Percentiles rank a stretch among this genome's conserved stretches.
Evolutionary conservation across 2,113 vertebrate species (phyloP).

Genomic region (Lasiurus borealis): DNA sequence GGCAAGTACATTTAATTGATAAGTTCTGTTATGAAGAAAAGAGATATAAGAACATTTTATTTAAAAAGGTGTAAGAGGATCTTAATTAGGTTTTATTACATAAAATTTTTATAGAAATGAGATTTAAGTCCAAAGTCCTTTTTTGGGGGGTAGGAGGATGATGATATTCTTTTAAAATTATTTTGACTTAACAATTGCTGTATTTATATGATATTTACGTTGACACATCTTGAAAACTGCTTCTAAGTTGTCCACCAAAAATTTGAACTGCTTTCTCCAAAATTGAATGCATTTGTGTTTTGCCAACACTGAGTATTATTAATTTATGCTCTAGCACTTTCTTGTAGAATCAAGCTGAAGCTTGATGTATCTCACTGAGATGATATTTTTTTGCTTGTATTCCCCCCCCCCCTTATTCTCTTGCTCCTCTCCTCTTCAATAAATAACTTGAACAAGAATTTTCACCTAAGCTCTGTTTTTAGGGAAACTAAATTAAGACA

Average conservation of each 20-base stretch:
- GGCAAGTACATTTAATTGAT: background rate
- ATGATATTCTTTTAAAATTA: background rate
- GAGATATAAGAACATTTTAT: background rate
- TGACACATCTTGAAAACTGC: background rate
- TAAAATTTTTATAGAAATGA: background rate
- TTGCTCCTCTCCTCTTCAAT: background rate
- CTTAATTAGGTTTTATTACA: background rate
- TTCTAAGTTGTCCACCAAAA: background rate
- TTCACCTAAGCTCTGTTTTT: background rate
- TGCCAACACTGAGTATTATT: background rate
- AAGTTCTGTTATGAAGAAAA: background rate
- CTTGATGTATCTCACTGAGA: background rate
- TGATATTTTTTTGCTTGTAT: background rate
- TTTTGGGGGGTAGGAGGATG: background rate
- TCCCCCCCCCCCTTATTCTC: background rate
- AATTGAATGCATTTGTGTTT: background rate
- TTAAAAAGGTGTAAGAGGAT: background rate
- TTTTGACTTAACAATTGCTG: conserved; percentile 8
- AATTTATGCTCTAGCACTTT: background rate
- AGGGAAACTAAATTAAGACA: background rate
- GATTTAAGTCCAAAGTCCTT: background rate
- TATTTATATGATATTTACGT: conserved; percentile 17
- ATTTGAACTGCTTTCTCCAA: background rate
- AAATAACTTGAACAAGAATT: background rate
- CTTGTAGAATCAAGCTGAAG: background rate